A percentile compares a stretch with the other conserved stretches of the same genome.
These are phyloP conservation scores for Pelochelys cantorii DNA, from an alignment of 2,797 vertebrate species.

Conservation along the genomic window DNA sequence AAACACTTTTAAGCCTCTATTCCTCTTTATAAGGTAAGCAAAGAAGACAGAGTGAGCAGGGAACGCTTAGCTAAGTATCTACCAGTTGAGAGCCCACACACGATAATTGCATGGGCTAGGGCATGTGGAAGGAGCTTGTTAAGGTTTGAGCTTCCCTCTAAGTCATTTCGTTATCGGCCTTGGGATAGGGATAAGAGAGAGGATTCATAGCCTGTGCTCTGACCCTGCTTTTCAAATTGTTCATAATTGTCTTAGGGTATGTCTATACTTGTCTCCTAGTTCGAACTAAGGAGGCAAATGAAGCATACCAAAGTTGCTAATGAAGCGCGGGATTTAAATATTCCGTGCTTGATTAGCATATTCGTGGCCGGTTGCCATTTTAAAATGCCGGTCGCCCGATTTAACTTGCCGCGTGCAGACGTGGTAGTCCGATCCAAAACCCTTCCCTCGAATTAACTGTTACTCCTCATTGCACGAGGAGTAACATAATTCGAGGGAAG, in stretches of 20 bases:
- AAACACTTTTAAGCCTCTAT: neutral
- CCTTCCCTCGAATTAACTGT: no score
- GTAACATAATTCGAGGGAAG: no score
- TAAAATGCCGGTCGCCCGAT: no score
- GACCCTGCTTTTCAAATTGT: neutral
- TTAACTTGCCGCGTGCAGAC: no score
- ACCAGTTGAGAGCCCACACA: neutral
- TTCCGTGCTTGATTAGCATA: no score
- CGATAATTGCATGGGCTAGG: neutral
- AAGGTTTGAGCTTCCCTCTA: neutral
- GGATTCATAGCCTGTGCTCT: neutral
- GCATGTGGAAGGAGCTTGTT: neutral
- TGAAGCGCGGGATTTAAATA: no score
- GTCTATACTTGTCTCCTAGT: no score
- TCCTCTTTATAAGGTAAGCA: slow-evolving; percentile 1
- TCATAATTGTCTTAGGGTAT: neutral
- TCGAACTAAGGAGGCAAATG: no score
- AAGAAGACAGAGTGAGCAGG: neutral
- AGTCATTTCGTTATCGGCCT: neutral
- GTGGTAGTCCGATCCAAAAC: no score
- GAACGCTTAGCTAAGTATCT: neutral
- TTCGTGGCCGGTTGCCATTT: no score
- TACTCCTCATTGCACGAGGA: no score
- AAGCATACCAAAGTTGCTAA: no score
- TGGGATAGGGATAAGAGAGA: neutral